Evolutionary conservation across 2,888 invertebrate species (phyloP).

Genomic region (Phyto melanocephala): DNA sequence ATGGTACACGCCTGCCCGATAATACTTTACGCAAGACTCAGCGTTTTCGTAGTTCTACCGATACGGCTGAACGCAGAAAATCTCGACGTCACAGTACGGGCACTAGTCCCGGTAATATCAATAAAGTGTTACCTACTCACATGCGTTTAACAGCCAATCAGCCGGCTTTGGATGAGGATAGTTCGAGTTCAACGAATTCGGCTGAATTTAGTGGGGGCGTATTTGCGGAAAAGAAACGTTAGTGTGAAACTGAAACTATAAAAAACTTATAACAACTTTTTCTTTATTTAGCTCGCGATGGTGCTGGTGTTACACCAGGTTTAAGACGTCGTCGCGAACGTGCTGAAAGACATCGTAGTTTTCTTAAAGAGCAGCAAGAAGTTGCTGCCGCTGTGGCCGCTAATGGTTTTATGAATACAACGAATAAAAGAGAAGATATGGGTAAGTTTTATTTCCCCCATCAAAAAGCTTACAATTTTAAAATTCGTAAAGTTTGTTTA

Average conservation of each 20-base stretch:
- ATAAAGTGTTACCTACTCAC: constrained; percentile 74
- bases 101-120: constrained; percentile 80
- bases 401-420: constrained; percentile 73
- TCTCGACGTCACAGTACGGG: constrained; percentile 88
- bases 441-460: constrained; percentile 70
- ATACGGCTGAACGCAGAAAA: constrained; percentile 86
- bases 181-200: constrained; percentile 81
- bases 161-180: constrained; percentile 77
- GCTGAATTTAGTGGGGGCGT: constrained; percentile 76
- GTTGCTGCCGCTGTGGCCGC: constrained; percentile 72
- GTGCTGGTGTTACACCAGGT: constrained; percentile 89
- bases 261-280: too few relatives aligned
- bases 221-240: constrained; percentile 75
- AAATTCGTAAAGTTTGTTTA: neutral
- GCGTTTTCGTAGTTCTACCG: constrained; percentile 82
- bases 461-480: neutral
- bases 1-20: constrained; percentile 82
- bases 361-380: constrained; percentile 91
- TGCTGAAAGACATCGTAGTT: constrained; percentile 90
- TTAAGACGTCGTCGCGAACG: constrained; percentile 89
- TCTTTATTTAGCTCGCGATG: constrained; percentile 50
- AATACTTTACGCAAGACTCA: constrained; percentile 87
- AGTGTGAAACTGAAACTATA: constrained; percentile 14
- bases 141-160: constrained; percentile 75
- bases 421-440: constrained; percentile 74